Evolutionary conservation across 2,797 vertebrate species (phyloP).

Genomic region (Novumbra hubbsi): DNA sequence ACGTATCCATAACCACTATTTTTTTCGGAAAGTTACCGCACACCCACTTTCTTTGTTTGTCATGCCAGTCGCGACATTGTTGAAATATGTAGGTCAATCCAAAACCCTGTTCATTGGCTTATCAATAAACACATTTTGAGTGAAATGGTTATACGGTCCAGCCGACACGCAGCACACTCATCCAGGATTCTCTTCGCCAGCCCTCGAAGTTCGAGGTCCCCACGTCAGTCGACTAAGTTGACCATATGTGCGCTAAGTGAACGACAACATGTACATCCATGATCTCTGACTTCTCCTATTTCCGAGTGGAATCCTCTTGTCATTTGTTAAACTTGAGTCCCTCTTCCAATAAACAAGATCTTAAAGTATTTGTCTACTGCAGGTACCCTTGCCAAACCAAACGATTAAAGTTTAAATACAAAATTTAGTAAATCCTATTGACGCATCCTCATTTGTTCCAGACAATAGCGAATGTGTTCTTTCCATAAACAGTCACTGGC

Average conservation of each 20-base stretch:
- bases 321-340: conserved; percentile 32
- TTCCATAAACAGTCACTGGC: conserved; percentile 8
- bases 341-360: conserved; percentile 33
- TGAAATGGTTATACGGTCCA: conserved; percentile 28
- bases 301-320: conserved; percentile 48
- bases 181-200: conserved; percentile 35
- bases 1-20: not conserved
- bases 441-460: conserved; percentile 10
- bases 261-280: conserved; percentile 11
- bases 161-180: conserved; percentile 20
- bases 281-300: conserved; percentile 22
- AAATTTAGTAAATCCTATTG: conserved; percentile 25
- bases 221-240: conserved; percentile 40
- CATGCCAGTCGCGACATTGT: conserved; percentile 18
- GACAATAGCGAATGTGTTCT: not conserved
- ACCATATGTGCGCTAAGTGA: not conserved
- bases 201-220: conserved; percentile 16
- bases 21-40: not conserved
- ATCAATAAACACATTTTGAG: conserved; percentile 9
- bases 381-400: conserved; percentile 2
- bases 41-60: conserved; percentile 31
- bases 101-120: not conserved
- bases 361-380: conserved; percentile 30
- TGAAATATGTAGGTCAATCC: not conserved
- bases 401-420: conserved; percentile 37